phyloP scores from a whole-genome alignment of 2,888 invertebrate genomes.

The Scotopteryx bipunctaria region DNA sequence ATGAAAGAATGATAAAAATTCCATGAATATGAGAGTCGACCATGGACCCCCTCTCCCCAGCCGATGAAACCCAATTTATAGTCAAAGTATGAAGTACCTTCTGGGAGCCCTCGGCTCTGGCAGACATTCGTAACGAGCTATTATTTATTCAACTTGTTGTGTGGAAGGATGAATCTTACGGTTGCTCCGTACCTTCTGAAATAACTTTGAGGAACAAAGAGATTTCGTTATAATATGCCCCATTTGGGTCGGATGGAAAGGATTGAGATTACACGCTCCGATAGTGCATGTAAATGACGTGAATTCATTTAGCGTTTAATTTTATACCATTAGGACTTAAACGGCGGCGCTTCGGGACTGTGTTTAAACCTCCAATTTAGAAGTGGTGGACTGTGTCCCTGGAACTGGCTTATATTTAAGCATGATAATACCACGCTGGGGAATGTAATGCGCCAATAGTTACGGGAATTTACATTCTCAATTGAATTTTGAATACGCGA shows the following conservation, averaged over 20 bases:
- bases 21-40: constrained; percentile 31
- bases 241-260: constrained; percentile 26
- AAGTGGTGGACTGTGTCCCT: neutral
- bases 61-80: constrained; percentile 44
- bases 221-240: constrained; percentile 28
- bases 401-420: neutral
- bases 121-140: constrained; percentile 36
- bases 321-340: constrained; percentile 27
- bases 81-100: constrained; percentile 38
- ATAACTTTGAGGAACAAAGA: constrained; percentile 29
- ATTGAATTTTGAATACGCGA: too few species aligned
- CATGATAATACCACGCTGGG: neutral
- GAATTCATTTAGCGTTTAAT: constrained; percentile 31
- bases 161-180: constrained; percentile 41
- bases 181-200: constrained; percentile 31
- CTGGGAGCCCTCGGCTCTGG: constrained; percentile 29
- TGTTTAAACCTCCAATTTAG: constrained; percentile 21
- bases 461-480: too few species aligned
- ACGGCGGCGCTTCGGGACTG: constrained; percentile 23
- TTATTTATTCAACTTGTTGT: constrained; percentile 47
- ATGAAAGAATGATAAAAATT: constrained; percentile 30
- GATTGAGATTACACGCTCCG: constrained; percentile 30
- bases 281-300: constrained; percentile 30
- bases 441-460: neutral
- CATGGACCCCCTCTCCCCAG: constrained; percentile 36